phyloP scores from a whole-genome alignment of 2,797 vertebrate genomes.

The Falco rusticolus region DNA sequence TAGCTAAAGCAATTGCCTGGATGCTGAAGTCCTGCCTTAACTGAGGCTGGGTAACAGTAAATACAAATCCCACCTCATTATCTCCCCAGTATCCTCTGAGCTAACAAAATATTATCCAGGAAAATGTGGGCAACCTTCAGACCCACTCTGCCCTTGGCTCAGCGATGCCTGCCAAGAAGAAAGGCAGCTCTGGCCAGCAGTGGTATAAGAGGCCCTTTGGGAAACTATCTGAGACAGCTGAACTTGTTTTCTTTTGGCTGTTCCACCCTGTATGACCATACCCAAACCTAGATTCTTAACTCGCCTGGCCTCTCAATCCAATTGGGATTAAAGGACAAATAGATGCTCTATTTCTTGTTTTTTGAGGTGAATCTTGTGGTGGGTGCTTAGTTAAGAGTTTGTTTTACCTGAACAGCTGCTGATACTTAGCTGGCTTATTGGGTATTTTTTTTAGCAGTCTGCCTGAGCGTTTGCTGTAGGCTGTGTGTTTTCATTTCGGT shows the following conservation, averaged over 20 bases:
- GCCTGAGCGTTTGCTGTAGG: not conserved
- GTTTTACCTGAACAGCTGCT: slow-evolving; percentile 19
- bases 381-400: not conserved
- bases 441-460: not conserved
- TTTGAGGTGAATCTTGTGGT: slow-evolving; percentile 30
- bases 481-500: not conserved
- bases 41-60: not conserved
- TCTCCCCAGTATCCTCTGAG: not conserved
- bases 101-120: not conserved
- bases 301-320: not conserved
- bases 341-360: not conserved
- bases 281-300: not conserved
- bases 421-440: not conserved
- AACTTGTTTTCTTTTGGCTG: not conserved
- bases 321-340: slow-evolving; percentile 1
- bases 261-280: not conserved
- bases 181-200: slow-evolving; percentile 2
- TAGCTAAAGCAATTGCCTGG: not conserved
- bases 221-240: not conserved
- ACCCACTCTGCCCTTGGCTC: not conserved
- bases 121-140: slow-evolving; percentile 29
- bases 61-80: not conserved
- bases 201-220: slow-evolving; percentile 1
- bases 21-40: not conserved
- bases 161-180: not conserved